phyloP scores from a whole-genome alignment of 2,888 invertebrate species.

The Euzetes globulus region DNA sequence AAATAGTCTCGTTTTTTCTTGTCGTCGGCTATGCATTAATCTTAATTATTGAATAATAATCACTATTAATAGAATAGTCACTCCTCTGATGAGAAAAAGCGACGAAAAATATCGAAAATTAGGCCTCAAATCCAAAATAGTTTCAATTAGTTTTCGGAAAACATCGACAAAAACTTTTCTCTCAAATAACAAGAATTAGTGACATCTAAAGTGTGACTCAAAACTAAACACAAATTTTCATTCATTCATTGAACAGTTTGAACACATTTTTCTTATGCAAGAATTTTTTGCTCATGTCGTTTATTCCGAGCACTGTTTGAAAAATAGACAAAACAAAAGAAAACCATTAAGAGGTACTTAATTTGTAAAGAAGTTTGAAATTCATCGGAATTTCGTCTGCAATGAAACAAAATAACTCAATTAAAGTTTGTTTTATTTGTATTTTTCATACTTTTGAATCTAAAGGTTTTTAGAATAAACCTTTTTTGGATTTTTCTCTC shows the following conservation, averaged over 20 bases:
- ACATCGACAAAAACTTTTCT: neutral
- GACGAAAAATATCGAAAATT: neutral
- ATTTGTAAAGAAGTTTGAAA: too few species aligned
- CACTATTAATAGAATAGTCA: neutral
- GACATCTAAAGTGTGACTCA: neutral
- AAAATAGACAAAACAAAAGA: too few species aligned
- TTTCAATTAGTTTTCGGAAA: slow-evolving; percentile 1
- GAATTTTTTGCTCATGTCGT: too few species aligned
- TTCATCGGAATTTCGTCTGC: too few species aligned
- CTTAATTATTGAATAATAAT: neutral
- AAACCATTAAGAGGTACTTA: too few species aligned
- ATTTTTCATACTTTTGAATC: too few species aligned
- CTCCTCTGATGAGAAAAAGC: neutral
- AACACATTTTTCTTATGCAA: neutral
- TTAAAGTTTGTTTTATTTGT: too few species aligned
- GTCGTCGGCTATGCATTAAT: neutral
- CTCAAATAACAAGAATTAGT: neutral
- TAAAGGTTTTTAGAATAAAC: too few species aligned
- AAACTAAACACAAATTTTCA: neutral
- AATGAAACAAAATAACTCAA: too few species aligned
- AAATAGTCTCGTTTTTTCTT: neutral
- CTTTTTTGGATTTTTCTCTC: too few species aligned
- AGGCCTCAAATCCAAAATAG: neutral
- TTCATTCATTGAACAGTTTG: neutral
- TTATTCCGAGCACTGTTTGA: too few species aligned